Base-by-base conservation (phyloP, 2,113 vertebrate genomes). In the Anser cygnoides region DNA sequence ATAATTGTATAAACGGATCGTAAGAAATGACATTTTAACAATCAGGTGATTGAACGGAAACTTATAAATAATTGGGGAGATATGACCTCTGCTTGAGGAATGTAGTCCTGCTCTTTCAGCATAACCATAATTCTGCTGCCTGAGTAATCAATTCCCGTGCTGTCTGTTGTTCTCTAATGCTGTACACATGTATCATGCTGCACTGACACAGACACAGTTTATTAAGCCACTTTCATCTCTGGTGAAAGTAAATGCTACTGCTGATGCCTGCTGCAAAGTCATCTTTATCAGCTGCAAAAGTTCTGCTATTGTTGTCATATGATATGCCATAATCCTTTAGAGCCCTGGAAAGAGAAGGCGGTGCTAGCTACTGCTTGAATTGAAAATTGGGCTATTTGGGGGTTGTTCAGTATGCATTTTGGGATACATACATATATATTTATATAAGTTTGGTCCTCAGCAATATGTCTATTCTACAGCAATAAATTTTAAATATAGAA, bases 161-260 rank as follows among this genome's bases (percentile, higher is more conserved):
- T 82, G 71, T 68, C 58, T 26, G 66, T 81, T 80, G 63, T 63
- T 71, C 75, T 80, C 28, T 0, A 0, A 39, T 71, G 63, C 90
- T 54, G 67, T 31, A 13, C 41, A 20, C 67, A n/a, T 77, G 82
- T 72, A 73, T 90, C 93, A 70, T 19, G 39, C 65, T 75, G 82
- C 82, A 84, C 81, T 80, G 88, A 74, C 57, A 94, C 68, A 86
- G 84, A 54, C 70, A 44, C 49, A 50, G 80, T 93, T 93, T 89
- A 89, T 92, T 96, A 91, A 94, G 80, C 93, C 63, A 58, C 84
- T 93, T 94, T 66, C 63, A 57, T 78, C 41, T 90, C 66, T 87
- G n/a, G 16, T 62, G 90, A 82, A 74, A 91, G 75, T 62, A 89
- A 95, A 81, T 84, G 68, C 59, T 92, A 14, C 68, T 90, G 79